A percentile compares a stretch with the other conserved stretches of the same genome.
These are phyloP conservation scores for Arnoldichthys spilopterus DNA, from an alignment of 2,797 vertebrate genomes.

Conservation along the genomic window DNA sequence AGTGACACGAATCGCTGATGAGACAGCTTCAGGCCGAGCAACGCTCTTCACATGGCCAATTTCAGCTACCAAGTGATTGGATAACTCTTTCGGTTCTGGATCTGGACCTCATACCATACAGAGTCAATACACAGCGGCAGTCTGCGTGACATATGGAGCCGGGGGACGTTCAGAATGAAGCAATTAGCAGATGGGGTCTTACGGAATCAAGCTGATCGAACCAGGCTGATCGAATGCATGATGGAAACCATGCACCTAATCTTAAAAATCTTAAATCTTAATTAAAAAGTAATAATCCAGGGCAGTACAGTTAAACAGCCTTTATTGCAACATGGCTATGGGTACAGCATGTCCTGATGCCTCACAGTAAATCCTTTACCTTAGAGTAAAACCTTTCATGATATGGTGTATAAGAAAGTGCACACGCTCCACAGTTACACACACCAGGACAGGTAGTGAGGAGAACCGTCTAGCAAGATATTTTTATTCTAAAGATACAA, in stretches of 20 bases:
- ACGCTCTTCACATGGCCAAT: background rate
- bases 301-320: no score
- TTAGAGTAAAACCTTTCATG: no score
- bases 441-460: no score
- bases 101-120: background rate
- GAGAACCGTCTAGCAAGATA: no score
- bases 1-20: constrained; percentile 41
- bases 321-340: no score
- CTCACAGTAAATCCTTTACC: no score
- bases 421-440: no score
- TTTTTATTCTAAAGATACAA: no score
- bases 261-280: no score
- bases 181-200: background rate
- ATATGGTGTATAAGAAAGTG: no score
- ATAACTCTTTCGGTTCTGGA: constrained; percentile 1
- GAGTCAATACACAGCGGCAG: background rate
- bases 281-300: no score
- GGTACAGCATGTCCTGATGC: no score
- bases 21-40: constrained; percentile 16
- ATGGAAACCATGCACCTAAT: background rate
- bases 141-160: background rate
- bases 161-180: background rate
- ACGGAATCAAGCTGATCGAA: background rate
- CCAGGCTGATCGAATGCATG: background rate
- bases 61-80: background rate